Conservation (phyloP, 2,797 vertebrate genomes). For the Rhinoraja longicauda region DNA sequence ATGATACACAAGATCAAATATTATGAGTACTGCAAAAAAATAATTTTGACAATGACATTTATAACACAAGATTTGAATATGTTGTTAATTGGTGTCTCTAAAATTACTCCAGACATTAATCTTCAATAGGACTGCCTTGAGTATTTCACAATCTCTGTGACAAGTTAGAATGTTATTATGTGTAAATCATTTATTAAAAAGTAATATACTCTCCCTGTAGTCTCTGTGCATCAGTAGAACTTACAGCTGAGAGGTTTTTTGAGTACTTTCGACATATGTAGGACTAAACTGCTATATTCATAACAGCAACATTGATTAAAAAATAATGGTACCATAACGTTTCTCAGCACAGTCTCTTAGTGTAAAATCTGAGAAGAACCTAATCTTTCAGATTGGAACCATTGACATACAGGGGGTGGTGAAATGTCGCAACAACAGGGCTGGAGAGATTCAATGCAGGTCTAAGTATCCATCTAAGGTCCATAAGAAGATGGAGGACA, state of each 20-base stretch:
- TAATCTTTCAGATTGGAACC: background rate
- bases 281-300: too few species aligned
- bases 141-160: background rate
- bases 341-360: background rate
- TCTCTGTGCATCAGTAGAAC: background rate
- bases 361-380: background rate
- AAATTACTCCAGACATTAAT: background rate
- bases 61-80: background rate
- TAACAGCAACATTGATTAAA: background rate
- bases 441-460: background rate
- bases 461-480: background rate
- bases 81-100: background rate
- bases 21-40: background rate
- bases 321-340: background rate
- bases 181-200: constrained; percentile 28
- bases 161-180: background rate
- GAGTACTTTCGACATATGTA: background rate
- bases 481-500: too few species aligned
- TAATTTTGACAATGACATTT: background rate
- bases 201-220: background rate
- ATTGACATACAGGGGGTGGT: background rate
- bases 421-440: background rate
- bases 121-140: background rate
- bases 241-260: too few species aligned
- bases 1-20: background rate